Conservation (phyloP, 2,113 vertebrate species). For the Eretmochelys imbricata region DNA sequence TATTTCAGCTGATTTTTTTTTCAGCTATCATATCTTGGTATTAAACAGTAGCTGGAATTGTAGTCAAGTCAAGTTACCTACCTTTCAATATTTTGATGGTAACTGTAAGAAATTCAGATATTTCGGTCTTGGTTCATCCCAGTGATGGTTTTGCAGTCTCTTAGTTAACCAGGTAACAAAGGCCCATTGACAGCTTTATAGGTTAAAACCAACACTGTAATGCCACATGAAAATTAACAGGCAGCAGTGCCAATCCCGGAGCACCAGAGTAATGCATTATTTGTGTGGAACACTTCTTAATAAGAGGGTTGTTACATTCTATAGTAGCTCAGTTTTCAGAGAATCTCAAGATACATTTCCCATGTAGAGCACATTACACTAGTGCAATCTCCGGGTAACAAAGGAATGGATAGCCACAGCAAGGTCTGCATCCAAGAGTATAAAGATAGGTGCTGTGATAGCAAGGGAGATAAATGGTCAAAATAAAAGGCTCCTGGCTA, state of each 20-base stretch:
- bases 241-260: fast-evolving
- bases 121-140: background rate
- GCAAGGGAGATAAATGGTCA: background rate
- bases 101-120: background rate
- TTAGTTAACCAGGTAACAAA: background rate
- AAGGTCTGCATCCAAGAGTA: background rate
- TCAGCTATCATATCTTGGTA: background rate
- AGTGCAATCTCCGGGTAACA: constrained; percentile 40
- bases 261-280: background rate
- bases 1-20: background rate
- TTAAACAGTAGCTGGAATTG: background rate
- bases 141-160: background rate
- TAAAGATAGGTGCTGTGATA: background rate
- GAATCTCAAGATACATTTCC: background rate
- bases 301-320: background rate
- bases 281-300: background rate
- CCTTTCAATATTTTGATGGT: background rate
- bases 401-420: constrained; percentile 11
- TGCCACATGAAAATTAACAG: background rate
- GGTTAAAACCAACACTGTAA: background rate
- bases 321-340: background rate
- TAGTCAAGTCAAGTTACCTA: background rate
- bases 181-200: background rate
- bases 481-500: constrained; percentile 21
- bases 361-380: background rate